Percentiles rank a stretch among this genome's conserved stretches.
phyloP scores from a whole-genome alignment of 2,797 vertebrate species.

The Darevskia nairensis region DNA sequence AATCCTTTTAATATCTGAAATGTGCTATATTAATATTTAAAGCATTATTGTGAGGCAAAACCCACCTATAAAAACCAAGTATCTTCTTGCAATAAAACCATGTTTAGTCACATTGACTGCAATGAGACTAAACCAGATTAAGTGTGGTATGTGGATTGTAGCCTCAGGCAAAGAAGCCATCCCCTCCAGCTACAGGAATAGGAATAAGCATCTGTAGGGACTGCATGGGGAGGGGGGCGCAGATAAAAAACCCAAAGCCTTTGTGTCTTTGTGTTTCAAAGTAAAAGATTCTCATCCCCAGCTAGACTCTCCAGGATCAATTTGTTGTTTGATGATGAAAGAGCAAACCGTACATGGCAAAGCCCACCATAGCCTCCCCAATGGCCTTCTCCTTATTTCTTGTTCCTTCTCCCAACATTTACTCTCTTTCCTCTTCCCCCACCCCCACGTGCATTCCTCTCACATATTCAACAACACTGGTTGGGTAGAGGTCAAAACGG shows the following conservation, averaged over 20 bases:
- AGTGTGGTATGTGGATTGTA: not conserved
- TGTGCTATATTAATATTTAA: not conserved
- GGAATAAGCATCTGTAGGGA: not conserved
- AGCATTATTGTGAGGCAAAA: not conserved
- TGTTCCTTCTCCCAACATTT: slow-evolving; percentile 1
- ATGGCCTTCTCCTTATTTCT: slow-evolving; percentile 1
- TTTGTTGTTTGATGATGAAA: slow-evolving; percentile 33
- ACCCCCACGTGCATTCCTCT: not conserved
- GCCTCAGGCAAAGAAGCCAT: slow-evolving; percentile 1
- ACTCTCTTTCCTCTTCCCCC: slow-evolving; percentile 1
- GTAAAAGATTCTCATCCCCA: not conserved
- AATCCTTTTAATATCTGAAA: not conserved
- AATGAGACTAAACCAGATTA: not conserved
- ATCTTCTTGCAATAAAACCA: not conserved
- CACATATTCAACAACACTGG: not conserved
- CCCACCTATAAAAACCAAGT: not conserved
- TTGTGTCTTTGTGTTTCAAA: slow-evolving; percentile 1
- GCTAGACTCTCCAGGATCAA: not conserved
- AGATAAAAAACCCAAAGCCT: not conserved
- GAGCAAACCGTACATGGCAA: not conserved
- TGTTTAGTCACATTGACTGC: not conserved
- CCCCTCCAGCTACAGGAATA: slow-evolving; percentile 4
- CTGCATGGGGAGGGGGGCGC: not conserved
- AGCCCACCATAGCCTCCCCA: not conserved
- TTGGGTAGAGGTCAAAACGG: not conserved